Conservation (phyloP, 2,888 invertebrate species). For the Leptinotarsa haldemani region DNA sequence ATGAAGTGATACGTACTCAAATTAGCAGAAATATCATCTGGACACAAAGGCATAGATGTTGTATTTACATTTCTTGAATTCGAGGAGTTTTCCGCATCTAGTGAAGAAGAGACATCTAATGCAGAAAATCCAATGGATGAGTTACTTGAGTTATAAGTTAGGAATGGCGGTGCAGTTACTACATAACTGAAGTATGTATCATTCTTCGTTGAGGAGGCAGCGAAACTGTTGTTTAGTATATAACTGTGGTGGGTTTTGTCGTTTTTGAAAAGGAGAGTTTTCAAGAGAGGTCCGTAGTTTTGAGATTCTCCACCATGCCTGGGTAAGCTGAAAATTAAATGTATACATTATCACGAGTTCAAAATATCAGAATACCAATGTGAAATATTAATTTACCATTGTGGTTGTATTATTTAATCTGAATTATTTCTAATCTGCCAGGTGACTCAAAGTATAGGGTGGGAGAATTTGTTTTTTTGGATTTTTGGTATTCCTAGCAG, state of each 20-base stretch:
- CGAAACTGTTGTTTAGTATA: constrained; percentile 31
- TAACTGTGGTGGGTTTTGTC: constrained; percentile 38
- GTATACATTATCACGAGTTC: neutral
- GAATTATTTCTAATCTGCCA: no score
- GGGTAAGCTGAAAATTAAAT: constrained; percentile 32
- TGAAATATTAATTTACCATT: neutral
- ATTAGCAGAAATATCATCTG: constrained; percentile 72
- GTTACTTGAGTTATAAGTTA: constrained; percentile 39
- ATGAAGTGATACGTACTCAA: constrained; percentile 68
- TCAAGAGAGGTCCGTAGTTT: constrained; percentile 48
- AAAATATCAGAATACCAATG: neutral
- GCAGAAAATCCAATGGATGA: constrained; percentile 32
- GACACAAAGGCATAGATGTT: constrained; percentile 68
- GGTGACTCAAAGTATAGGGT: no score
- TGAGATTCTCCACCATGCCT: constrained; percentile 35
- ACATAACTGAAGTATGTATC: constrained; percentile 45
- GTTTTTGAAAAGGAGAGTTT: constrained; percentile 50
- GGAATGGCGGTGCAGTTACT: constrained; percentile 48
- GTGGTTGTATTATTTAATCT: no score
- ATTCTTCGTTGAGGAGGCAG: constrained; percentile 34
- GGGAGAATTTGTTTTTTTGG: no score
- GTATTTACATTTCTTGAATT: constrained; percentile 38
- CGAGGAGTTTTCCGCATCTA: constrained; percentile 42
- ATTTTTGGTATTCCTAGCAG: no score
- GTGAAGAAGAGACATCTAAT: constrained; percentile 39